Conservation (phyloP, 1,140 invertebrate genomes). For the Platyura marginata region DNA sequence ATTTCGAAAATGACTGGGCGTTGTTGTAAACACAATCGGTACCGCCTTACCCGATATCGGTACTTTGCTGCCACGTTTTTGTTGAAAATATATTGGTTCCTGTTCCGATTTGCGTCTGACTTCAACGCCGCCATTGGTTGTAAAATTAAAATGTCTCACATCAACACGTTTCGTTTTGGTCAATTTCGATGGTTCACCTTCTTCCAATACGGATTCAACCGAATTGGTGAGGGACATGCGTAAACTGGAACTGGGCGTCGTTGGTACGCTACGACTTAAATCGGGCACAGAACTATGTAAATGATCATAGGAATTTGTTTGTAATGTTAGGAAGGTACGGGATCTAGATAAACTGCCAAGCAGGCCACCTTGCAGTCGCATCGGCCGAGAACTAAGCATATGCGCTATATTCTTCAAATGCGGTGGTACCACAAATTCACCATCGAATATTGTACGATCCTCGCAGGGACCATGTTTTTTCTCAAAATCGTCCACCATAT, state of each 20-base stretch:
- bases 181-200: neutral
- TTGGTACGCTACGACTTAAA: slow-evolving; percentile 14
- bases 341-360: slow-evolving; percentile 31
- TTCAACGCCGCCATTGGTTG: neutral
- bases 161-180: neutral
- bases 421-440: slow-evolving; percentile 28
- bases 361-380: slow-evolving; percentile 25
- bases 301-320: slow-evolving; percentile 5
- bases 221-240: neutral
- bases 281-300: slow-evolving; percentile 21
- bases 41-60: neutral
- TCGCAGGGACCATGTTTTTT: slow-evolving; percentile 26
- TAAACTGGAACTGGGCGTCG: neutral
- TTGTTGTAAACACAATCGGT: neutral
- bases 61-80: neutral
- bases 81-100: neutral
- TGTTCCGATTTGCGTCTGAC: slow-evolving; percentile 1
- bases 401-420: slow-evolving; percentile 23
- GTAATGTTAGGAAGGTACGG: slow-evolving; percentile 25
- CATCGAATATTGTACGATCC: slow-evolving; percentile 21
- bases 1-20: neutral
- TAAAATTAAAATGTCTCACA: neutral
- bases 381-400: slow-evolving; percentile 26
- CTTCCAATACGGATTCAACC: slow-evolving; percentile 2
- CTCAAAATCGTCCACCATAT: slow-evolving; percentile 29